A percentile compares a stretch with the other conserved stretches of the same genome.
phyloP scores from a whole-genome alignment of 1,140 invertebrate species.

The Araneus ventricosus region DNA sequence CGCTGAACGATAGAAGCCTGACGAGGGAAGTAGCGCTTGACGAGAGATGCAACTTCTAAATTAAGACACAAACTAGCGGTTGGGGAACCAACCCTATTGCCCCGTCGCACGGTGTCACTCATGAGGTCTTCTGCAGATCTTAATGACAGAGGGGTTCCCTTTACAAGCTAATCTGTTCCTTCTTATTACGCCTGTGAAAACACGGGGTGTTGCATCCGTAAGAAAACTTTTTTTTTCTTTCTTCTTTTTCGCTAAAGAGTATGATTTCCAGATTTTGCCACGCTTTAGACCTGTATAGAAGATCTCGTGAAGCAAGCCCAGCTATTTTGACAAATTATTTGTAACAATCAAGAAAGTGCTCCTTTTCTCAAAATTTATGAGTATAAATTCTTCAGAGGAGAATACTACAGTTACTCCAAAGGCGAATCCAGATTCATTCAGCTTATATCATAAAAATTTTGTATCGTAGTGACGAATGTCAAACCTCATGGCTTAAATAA shows the following conservation, averaged over 20 bases:
- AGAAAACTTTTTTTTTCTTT: no score
- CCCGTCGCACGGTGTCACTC: background rate
- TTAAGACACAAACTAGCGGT: background rate
- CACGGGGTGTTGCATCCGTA: background rate
- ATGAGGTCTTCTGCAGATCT: background rate
- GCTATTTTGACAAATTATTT: no score
- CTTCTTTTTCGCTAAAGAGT: background rate
- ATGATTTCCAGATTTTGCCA: background rate
- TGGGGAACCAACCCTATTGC: background rate
- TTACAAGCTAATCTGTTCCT: background rate
- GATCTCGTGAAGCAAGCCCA: no score
- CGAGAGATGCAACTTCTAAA: background rate
- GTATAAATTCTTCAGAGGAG: no score
- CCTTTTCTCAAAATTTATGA: no score
- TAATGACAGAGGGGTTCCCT: conserved; percentile 21
- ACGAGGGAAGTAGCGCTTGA: background rate
- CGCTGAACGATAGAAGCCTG: background rate
- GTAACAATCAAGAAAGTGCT: no score
- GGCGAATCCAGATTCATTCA: no score
- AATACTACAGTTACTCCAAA: no score
- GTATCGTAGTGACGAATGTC: no score
- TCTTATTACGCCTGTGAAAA: background rate
- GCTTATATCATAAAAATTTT: no score
- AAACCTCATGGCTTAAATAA: no score
- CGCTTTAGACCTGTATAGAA: background rate